phyloP scores from a whole-genome alignment of 2,797 vertebrate species.

The Melanitta fusca region DNA sequence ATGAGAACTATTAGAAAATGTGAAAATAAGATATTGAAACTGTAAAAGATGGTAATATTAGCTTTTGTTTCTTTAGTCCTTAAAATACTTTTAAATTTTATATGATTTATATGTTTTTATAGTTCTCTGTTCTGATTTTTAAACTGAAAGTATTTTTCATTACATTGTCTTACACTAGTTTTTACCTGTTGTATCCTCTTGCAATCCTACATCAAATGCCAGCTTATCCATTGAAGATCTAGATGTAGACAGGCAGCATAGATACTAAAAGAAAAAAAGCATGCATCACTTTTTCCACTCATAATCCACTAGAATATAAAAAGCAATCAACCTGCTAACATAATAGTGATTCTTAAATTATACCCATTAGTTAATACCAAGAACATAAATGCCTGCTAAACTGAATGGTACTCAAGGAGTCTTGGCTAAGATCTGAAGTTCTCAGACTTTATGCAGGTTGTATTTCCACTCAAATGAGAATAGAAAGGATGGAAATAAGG shows the following conservation, averaged over 20 bases:
- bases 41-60: background rate
- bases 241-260: constrained; percentile 94
- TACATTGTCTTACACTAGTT: background rate
- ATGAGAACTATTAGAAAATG: background rate
- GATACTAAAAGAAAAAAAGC: constrained; percentile 81
- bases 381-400: background rate
- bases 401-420: background rate
- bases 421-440: background rate
- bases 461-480: background rate
- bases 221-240: constrained; percentile 95
- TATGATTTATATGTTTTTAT: background rate
- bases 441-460: background rate
- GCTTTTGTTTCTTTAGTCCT: background rate
- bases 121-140: background rate
- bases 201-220: constrained; percentile 95
- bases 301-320: background rate
- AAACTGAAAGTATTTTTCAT: background rate
- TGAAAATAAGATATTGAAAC: background rate
- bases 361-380: background rate
- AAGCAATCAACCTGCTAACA: background rate
- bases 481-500: background rate
- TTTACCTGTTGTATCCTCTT: constrained; percentile 93
- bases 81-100: background rate
- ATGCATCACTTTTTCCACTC: background rate
- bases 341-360: background rate